These are phyloP conservation scores for Salvelinus alpinus DNA, from an alignment of 2,113 vertebrate species.

Conservation along the genomic window DNA sequence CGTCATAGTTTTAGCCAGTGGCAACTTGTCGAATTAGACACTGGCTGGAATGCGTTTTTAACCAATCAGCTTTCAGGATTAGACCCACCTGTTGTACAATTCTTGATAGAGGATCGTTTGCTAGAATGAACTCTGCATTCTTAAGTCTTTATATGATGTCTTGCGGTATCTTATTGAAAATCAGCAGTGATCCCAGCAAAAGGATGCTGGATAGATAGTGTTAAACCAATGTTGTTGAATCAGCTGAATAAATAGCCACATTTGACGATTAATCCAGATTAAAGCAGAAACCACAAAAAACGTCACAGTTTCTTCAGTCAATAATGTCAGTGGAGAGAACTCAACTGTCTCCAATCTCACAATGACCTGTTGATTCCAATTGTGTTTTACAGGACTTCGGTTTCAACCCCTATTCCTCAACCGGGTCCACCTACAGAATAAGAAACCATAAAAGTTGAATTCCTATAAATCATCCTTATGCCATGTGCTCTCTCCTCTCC, in stretches of 20 bases:
- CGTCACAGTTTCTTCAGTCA: not conserved
- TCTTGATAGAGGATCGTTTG: no score
- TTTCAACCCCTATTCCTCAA: conserved; percentile 10
- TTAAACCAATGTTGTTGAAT: no score
- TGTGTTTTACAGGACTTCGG: conserved; percentile 17
- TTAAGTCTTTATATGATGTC: no score
- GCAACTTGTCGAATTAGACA: no score
- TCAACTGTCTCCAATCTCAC: conserved; percentile 6
- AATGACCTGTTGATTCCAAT: conserved; percentile 19
- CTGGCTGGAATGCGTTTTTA: no score
- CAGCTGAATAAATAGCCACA: no score
- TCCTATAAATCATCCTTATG: conserved; percentile 41
- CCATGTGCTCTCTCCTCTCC: not conserved
- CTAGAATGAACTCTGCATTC: no score
- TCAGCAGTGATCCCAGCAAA: not conserved
- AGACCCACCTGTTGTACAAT: no score
- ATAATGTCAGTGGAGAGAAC: conserved; percentile 5
- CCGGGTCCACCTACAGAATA: conserved; percentile 29
- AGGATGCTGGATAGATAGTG: not conserved
- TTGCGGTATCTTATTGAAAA: no score
- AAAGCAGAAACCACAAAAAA: not conserved
- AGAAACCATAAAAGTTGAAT: conserved; percentile 27
- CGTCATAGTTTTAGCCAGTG: no score
- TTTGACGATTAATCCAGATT: not conserved
- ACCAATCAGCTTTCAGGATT: no score